Percentiles rank a stretch among this genome's conserved stretches.
phyloP scores from a whole-genome alignment of 2,113 vertebrate species.

The Mohoua ochrocephala region DNA sequence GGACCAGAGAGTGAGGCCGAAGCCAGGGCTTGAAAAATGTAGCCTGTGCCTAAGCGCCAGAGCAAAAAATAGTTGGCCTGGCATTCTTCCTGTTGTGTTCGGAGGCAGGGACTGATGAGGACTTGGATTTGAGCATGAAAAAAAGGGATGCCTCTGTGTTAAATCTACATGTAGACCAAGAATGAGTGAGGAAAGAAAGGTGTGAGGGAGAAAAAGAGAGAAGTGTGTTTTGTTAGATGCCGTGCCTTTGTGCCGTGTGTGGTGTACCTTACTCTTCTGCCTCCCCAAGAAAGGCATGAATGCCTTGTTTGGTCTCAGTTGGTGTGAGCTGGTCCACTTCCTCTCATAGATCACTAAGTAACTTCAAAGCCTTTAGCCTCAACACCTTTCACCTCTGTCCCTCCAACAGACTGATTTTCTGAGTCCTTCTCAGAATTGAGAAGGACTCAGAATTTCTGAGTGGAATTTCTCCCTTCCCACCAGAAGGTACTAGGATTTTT shows the following conservation, averaged over 20 bases:
- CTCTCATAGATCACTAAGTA: not conserved
- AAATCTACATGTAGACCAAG: not conserved
- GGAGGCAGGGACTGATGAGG: not conserved
- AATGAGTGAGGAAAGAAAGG: not conserved
- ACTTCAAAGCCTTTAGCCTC: not conserved
- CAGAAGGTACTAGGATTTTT: not conserved
- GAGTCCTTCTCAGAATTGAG: not conserved
- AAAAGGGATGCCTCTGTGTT: not conserved
- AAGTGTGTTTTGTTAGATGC: not conserved
- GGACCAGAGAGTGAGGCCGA: not conserved
- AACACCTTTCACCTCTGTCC: not conserved
- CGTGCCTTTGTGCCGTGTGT: not conserved
- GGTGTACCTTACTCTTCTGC: not conserved
- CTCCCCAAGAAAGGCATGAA: not conserved
- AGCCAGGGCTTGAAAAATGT: constrained; percentile 9
- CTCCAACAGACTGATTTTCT: not conserved
- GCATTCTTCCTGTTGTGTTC: not conserved
- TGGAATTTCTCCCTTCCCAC: not conserved
- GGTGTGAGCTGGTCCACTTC: not conserved
- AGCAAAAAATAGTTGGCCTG: not conserved
- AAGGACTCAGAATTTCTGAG: too few species aligned
- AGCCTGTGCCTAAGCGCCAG: not conserved
- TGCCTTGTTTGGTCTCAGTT: not conserved
- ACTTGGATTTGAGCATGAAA: not conserved
- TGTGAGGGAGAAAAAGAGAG: not conserved